Base-by-base conservation (phyloP, 2,888 invertebrate genomes). In the Allacma fusca region DNA sequence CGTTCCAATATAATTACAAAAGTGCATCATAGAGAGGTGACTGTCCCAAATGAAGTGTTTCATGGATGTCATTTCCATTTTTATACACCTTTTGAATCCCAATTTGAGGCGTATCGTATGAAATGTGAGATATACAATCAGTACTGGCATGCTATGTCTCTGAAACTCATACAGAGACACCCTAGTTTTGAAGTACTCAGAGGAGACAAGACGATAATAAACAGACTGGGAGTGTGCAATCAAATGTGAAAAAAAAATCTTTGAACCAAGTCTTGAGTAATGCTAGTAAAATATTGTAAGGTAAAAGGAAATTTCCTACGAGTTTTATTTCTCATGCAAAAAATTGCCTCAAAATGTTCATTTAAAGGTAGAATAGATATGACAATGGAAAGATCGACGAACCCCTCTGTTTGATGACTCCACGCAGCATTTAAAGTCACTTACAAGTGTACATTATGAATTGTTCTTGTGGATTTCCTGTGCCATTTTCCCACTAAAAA, bases 311-410 rank as follows among this genome's bases (percentile, higher is more conserved):
- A 59, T 59, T 59, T 59, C 59, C 12, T 59, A 13, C 59, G 19
- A 19, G 12, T 59, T 59, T 59, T 59, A 59, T 59, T 59, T 59
- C 59, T 59, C 23, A 59, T n/a, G 7, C 59, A 5, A 21, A 59
- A 59, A 59, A 59, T 59, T 59, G 23, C 19, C 19, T 59, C 23
- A 5, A 59, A 59, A 59, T 59, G 59, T n/a, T 59, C 59, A 7
- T 59, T 59, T 19, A 59, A 23, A 59, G 59, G 23, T 59, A 7
- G 5, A 59, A 59, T 59, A 7, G 40, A 13, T 40, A 59, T 59
- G 59, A 59, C n/a, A 59, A 59, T 59, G 23, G 59, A 7, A n/a
- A 59, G 59, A 59, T 59, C 59, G 59, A 59, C 59, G 59, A 59
- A 59, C 59, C 19, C 59, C 19, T n/a, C 5, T 59, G 5, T n/a